Percentiles rank a stretch among this genome's conserved stretches.
Evolutionary conservation across 2,888 invertebrate genomes (phyloP).

Genomic region (Agrotis clavis): DNA sequence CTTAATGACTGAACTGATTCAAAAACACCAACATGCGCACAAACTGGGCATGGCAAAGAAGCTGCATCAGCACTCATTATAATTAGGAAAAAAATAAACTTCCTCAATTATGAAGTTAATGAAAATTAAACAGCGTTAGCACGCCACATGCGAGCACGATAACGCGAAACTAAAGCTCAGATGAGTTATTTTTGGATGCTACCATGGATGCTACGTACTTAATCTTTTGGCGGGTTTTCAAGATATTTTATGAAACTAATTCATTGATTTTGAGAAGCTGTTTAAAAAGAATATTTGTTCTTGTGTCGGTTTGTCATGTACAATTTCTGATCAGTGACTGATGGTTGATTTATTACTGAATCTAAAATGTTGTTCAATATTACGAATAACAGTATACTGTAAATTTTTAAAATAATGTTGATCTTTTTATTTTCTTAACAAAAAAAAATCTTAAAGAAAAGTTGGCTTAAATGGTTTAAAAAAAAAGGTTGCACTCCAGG

Average conservation of each 20-base stretch:
- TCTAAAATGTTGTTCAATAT: neutral
- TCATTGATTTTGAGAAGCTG: constrained; percentile 24
- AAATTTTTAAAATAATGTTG: neutral
- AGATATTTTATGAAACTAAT: constrained; percentile 73
- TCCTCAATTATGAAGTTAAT: constrained; percentile 14
- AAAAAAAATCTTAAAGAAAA: no score
- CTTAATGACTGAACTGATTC: constrained; percentile 93
- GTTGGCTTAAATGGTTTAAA: no score
- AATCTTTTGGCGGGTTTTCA: constrained; percentile 87
- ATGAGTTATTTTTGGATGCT: constrained; percentile 85
- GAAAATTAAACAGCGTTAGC: constrained; percentile 52
- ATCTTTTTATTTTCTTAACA: neutral
- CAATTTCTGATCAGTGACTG: neutral
- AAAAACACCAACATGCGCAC: constrained; percentile 93
- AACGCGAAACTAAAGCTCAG: constrained; percentile 80
- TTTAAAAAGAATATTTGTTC: neutral
- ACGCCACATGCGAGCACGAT: constrained; percentile 69
- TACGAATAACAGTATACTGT: neutral
- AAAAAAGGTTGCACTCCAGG: no score
- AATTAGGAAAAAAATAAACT: constrained; percentile 15
- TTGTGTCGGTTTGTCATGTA: neutral
- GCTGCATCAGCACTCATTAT: constrained; percentile 89
- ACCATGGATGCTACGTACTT: constrained; percentile 71
- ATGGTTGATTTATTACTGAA: neutral
- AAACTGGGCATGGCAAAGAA: constrained; percentile 94